Evolutionary conservation across 64 coral and sea anemone species (phyloP), one percentile per base, ranked within the genome.

Genomic region (Montipora sp.): DNA sequence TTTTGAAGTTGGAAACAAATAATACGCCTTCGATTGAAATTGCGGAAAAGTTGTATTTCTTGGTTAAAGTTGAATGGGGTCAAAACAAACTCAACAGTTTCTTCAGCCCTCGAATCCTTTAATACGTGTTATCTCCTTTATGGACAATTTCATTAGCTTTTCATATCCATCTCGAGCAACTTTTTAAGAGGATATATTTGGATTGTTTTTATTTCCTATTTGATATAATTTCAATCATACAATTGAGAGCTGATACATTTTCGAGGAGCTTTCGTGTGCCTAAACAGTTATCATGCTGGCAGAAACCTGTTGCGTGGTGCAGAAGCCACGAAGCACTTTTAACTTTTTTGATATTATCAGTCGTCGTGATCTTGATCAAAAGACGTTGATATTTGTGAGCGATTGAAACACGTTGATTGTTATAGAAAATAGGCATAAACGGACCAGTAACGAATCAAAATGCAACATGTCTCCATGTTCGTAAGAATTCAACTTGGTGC

Each of bases 121-220:
- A 5, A 14, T 36, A 2, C 2, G 23, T 36, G 1, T 49, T 21
- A 43, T 24, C 36, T 36, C 36, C 36, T 36, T 36, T 36, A 36
- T 36, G 36, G 36, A 36, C 36, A 36, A 36, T 36, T 36, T 36
- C 36, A 36, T 36, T 36, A 36, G 36, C 24, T 13, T 14, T 75
- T 46, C 2, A 4, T 79, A 12, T 8, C 19, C 6, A 36, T 80
- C 59, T 24, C 21, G 53, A 20, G 51, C 20, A 59, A 10, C 13
- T 58, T 58, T 59, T 80, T 21, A 43, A 80, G 78, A 80, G 78
- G 78, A 80, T 80, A 80, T 24, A 3, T 82, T 27, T 65, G 80
- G 22, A 55, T 45, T 63, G 80, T 65, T 57, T 82, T 82, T 82
- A 82, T 63, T 82, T 65, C 24, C 22, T 61, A 22, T 65, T 63